A percentile compares a stretch with the other conserved stretches of the same genome.
These are phyloP conservation scores for Onychostoma macrolepis DNA, from an alignment of 2,113 vertebrate genomes.

Conservation along the genomic window DNA sequence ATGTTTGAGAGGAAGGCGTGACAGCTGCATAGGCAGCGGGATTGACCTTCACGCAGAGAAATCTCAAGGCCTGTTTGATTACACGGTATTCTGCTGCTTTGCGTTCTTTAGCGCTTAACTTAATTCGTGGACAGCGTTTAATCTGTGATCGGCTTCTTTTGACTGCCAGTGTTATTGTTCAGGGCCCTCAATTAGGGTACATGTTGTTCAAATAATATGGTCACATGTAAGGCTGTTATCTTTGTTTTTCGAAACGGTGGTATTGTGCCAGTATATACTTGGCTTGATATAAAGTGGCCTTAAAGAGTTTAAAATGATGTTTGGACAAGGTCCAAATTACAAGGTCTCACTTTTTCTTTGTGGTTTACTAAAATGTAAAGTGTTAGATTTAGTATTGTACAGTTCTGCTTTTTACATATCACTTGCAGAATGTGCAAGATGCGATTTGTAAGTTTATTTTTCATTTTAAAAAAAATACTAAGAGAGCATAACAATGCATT, in stretches of 20 bases:
- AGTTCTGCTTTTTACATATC: neutral
- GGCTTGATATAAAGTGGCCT: neutral
- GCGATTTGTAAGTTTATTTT: neutral
- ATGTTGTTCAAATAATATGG: conserved; percentile 23
- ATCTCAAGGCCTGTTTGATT: conserved; percentile 71
- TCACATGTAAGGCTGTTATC: conserved; percentile 16
- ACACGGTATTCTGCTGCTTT: conserved; percentile 51
- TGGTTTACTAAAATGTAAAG: neutral
- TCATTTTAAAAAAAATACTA: neutral
- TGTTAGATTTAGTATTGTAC: neutral
- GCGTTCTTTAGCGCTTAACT: conserved; percentile 18
- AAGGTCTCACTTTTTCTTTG: neutral
- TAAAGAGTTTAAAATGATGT: neutral
- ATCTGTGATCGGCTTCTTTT: conserved; percentile 26
- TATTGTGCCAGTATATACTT: neutral
- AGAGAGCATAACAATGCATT: neutral
- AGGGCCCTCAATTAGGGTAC: conserved; percentile 16
- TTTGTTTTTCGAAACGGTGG: neutral
- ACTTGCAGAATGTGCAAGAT: neutral
- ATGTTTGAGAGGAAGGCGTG: conserved; percentile 70
- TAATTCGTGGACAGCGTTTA: conserved; percentile 11
- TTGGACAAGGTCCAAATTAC: neutral
- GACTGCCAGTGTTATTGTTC: conserved; percentile 1
- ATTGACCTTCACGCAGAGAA: conserved; percentile 79
- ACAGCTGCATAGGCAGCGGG: conserved; percentile 76